Conservation (phyloP, 1,140 invertebrate species). For the Cotesia vestalis region DNA sequence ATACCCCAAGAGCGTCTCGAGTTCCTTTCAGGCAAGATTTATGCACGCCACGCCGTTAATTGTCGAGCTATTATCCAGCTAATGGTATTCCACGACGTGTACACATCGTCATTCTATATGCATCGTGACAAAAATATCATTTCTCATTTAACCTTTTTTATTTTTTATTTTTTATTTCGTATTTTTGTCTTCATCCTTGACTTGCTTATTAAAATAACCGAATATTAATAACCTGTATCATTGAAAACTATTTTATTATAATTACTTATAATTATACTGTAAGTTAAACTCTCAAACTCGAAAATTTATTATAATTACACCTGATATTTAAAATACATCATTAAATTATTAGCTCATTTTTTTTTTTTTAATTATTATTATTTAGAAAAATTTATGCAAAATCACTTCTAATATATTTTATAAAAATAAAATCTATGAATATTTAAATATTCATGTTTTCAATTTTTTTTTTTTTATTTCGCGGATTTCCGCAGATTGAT, state of each 20-base stretch:
- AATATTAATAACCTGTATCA: neutral
- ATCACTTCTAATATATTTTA: too few species aligned
- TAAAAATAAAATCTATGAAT: too few species aligned
- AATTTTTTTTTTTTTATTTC: too few species aligned
- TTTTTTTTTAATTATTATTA: too few species aligned
- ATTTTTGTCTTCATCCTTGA: neutral
- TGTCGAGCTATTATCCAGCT: conserved; percentile 40
- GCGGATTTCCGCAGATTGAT: too few species aligned
- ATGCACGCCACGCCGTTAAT: conserved; percentile 42
- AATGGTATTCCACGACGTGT: conserved; percentile 41
- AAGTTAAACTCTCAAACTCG: too few species aligned
- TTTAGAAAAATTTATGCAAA: too few species aligned
- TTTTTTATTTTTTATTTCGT: neutral
- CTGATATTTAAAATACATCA: too few species aligned
- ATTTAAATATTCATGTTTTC: too few species aligned
- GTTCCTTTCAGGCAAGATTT: conserved; percentile 41
- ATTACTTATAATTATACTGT: too few species aligned
- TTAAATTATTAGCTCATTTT: too few species aligned
- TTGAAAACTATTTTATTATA: neutral
- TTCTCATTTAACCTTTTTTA: neutral
- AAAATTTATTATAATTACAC: too few species aligned
- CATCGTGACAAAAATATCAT: conserved; percentile 39
- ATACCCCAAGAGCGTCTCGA: conserved; percentile 34
- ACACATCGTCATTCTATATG: conserved; percentile 21
- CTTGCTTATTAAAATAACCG: neutral